Conservation (phyloP, 2,113 vertebrate genomes). For the Myrmophylax atrothorax region DNA sequence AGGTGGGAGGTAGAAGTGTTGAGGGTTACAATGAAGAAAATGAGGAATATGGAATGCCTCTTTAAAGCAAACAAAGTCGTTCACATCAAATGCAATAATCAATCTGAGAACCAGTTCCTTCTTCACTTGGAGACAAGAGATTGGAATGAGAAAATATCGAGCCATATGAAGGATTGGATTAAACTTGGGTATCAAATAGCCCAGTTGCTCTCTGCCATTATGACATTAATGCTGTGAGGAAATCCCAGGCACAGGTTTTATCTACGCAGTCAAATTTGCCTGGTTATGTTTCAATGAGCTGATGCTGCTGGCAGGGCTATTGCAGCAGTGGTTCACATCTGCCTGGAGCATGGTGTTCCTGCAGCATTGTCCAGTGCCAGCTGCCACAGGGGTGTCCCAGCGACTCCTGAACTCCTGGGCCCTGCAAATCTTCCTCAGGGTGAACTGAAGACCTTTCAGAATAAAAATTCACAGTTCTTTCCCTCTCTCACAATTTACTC, state of each 20-base stretch:
- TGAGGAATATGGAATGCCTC: neutral
- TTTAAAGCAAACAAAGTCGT: neutral
- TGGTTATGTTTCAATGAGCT: neutral
- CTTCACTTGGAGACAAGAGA: neutral
- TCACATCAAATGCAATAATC: neutral
- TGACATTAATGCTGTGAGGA: neutral
- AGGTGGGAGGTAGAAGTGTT: neutral
- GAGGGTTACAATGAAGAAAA: neutral
- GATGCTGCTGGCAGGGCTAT: neutral
- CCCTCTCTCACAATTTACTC: neutral
- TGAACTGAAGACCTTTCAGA: neutral
- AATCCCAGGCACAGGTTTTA: neutral
- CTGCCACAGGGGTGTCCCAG: neutral
- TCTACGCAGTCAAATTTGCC: neutral
- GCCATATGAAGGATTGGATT: neutral
- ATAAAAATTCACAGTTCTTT: neutral
- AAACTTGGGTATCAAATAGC: neutral
- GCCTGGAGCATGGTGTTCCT: neutral
- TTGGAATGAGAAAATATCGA: neutral
- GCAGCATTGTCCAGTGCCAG: neutral
- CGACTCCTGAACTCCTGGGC: neutral
- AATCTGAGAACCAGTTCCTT: fast-evolving
- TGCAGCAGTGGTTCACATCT: neutral
- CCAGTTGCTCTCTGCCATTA: neutral
- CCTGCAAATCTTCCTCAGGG: neutral